Evolutionary conservation across 2,888 invertebrate species (phyloP).

Genomic region (Dryomyza anilis): DNA sequence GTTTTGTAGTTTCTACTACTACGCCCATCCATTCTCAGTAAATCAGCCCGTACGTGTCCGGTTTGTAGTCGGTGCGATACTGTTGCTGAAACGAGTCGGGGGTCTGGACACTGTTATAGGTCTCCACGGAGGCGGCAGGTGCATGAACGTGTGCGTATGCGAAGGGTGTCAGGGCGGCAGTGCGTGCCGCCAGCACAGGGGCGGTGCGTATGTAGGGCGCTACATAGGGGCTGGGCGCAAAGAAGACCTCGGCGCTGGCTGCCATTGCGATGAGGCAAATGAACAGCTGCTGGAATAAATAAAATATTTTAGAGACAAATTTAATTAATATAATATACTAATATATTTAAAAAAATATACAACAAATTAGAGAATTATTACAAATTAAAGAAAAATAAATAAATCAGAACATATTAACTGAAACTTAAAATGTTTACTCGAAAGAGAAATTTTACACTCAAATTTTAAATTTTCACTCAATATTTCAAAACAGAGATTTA

Average conservation of each 20-base stretch:
- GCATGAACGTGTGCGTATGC: conserved; percentile 45
- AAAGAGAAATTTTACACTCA: too few species aligned
- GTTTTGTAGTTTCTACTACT: not conserved
- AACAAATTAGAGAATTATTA: not conserved
- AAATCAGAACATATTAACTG: too few species aligned
- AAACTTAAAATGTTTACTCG: too few species aligned
- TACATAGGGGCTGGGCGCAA: conserved; percentile 42
- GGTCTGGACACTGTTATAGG: conserved; percentile 54
- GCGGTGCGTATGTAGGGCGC: too few species aligned
- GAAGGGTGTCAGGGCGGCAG: conserved; percentile 38
- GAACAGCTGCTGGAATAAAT: conserved; percentile 37
- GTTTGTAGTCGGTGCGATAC: conserved; percentile 52
- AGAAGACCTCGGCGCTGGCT: conserved; percentile 44
- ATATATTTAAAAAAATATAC: not conserved
- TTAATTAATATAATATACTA: not conserved
- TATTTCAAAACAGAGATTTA: too few species aligned
- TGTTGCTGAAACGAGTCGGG: conserved; percentile 54
- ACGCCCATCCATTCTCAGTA: not conserved
- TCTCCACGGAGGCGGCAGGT: conserved; percentile 41
- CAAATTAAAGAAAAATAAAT: not conserved
- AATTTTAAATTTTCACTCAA: too few species aligned
- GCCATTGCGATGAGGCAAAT: conserved; percentile 44
- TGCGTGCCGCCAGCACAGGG: conserved; percentile 10
- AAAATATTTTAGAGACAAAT: too few species aligned
- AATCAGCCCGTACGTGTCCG: too few species aligned